Evolutionary conservation across 2,113 vertebrate species (phyloP), one percentile per base, ranked within the genome.

Genomic region (Chelonoidis abingdonii): DNA sequence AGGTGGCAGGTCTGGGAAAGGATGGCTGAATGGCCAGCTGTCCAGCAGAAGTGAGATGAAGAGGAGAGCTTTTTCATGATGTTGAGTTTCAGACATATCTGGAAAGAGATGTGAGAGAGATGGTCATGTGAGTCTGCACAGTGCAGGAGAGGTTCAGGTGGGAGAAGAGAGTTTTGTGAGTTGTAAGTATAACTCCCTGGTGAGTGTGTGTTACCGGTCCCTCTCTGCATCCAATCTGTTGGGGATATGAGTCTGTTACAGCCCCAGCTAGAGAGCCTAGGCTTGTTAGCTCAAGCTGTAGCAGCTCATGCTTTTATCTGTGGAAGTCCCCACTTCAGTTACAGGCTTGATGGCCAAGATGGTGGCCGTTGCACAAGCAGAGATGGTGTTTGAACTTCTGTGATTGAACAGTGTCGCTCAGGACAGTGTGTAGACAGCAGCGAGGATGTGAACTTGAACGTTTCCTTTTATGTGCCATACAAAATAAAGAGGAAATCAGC

Each of bases 401-500:
- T 57, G 25, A 57, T 78, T 47, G 75, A 78, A 14, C 69, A 75
- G 5, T 10, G 6, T 47, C 5, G 4, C 24, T 47, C 41, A 78
- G 75, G 41, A 78, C 13, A 4, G 25, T 14, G 41, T 47, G 25
- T 25, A 78, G 75, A 47, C 1, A 3, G 75, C 41, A 90, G 82
- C 4, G 84, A 87, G 75, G 89, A 50, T 84, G 82, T 83, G 90
- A 80, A 91, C 94, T 93, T 93, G 96, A 95, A 88, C 79, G 88
- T 86, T 96, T 87, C 53, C 80, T 89, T 95, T 93, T 72, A 80
- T 89, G 72, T 95, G 81, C 21, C n/a, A 52, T 69, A 16, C 41
- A 54, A 95, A 90, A 76, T 78, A 82, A 92, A 93, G 86, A 91
- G 81, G 82, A 96, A 90, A 92, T 93, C 75, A 62, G 57, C 84